These are phyloP conservation scores for Meliscaeva auricollis DNA, from an alignment of 2,888 invertebrate species.

Conservation along the genomic window DNA sequence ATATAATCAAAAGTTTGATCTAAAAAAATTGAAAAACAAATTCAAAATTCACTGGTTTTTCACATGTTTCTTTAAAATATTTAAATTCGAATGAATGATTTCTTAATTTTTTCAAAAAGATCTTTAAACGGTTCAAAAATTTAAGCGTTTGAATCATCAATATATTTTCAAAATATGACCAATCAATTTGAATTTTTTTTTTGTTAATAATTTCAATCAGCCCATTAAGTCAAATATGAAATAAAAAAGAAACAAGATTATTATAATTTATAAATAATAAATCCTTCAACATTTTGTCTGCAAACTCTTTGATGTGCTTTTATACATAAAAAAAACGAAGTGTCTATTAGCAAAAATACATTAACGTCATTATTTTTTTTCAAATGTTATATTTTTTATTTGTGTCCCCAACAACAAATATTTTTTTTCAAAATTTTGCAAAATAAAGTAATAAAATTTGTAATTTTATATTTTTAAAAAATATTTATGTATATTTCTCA, in stretches of 20 bases:
- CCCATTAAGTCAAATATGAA: not conserved
- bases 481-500: not conserved
- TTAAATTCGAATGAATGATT: too few species aligned
- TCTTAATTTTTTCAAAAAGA: not conserved
- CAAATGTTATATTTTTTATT: not conserved
- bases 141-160: slow-evolving; percentile 21
- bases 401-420: not conserved
- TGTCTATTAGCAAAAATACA: slow-evolving; percentile 10
- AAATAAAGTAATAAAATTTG: slow-evolving; percentile 30
- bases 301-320: slow-evolving; percentile 14
- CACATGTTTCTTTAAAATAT: too few species aligned
- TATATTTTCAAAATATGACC: not conserved
- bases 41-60: too few species aligned
- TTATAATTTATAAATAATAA: slow-evolving; percentile 11
- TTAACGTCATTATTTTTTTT: slow-evolving; percentile 5
- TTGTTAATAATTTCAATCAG: not conserved
- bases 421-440: not conserved
- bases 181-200: too few species aligned
- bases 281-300: slow-evolving; percentile 12
- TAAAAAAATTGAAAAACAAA: too few species aligned
- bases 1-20: too few species aligned
- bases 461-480: slow-evolving; percentile 23
- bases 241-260: not conserved
- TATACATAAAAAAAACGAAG: not conserved
- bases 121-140: not conserved